These are phyloP conservation scores for Diplazon laetatorius DNA, from an alignment of 2,888 invertebrate species.

Conservation along the genomic window DNA sequence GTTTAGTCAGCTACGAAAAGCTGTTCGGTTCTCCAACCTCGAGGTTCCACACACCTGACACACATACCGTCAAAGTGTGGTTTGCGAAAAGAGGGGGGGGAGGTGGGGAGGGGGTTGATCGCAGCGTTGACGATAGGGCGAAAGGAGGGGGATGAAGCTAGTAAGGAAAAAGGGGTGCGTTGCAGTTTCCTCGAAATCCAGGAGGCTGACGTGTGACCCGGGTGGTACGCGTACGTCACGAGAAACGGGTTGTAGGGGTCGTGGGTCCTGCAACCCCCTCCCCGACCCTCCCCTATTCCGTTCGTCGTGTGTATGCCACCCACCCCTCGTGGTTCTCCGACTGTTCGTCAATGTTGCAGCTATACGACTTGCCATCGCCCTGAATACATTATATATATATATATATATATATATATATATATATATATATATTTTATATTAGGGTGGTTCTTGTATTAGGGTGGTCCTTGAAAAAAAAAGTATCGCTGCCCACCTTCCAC, in stretches of 20 bases:
- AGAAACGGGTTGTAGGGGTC: neutral
- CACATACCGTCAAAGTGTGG: slow-evolving; percentile 8
- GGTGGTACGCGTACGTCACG: slow-evolving; percentile 48
- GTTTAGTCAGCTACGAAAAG: slow-evolving; percentile 5
- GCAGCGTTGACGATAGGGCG: no score
- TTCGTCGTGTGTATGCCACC: no score
- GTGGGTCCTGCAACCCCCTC: slow-evolving; percentile 47
- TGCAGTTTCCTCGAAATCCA: slow-evolving; percentile 9
- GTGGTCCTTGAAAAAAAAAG: no score
- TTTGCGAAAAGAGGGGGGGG: neutral
- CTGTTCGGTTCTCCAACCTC: neutral
- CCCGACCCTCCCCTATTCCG: no score
- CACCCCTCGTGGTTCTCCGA: slow-evolving; percentile 5
- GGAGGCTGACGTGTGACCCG: slow-evolving; percentile 38
- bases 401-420: neutral
- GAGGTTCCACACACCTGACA: slow-evolving; percentile 14
- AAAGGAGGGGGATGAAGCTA: slow-evolving; percentile 10
- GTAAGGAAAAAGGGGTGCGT: slow-evolving; percentile 21
- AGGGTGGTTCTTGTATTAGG: no score
- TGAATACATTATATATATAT: neutral
- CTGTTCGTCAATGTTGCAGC: neutral
- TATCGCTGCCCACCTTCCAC: no score
- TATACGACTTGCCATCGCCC: neutral
- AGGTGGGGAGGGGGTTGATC: slow-evolving; percentile 15
- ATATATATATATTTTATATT: neutral